Conservation (phyloP, 2,888 invertebrate species). For the Asteroscopus sphinx region DNA sequence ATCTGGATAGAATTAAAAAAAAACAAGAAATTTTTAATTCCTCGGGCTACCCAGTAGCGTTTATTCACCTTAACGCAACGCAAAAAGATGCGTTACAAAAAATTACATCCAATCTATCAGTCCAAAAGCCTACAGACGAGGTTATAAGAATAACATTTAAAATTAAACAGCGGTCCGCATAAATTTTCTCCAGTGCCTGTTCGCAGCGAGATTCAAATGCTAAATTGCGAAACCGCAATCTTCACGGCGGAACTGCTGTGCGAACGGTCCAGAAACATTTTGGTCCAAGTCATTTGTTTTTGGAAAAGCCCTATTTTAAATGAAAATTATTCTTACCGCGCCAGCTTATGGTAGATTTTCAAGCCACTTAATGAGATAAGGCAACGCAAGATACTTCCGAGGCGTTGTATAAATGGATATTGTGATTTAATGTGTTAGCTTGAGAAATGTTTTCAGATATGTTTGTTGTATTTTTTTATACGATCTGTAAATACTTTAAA, state of each 20-base stretch:
- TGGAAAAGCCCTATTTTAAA: constrained; percentile 45
- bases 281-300: constrained; percentile 52
- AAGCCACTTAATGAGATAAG: constrained; percentile 46
- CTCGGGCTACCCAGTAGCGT: no score
- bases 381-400: constrained; percentile 25
- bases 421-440: constrained; percentile 17
- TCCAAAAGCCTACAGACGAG: neutral
- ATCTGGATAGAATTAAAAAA: no score
- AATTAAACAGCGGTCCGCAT: constrained; percentile 23
- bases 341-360: constrained; percentile 42
- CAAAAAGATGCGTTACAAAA: no score
- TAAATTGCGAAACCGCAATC: constrained; percentile 55
- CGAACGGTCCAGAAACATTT: constrained; percentile 44
- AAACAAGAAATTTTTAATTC: no score
- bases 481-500: neutral
- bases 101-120: no score
- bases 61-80: no score
- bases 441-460: constrained; percentile 10
- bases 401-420: constrained; percentile 32
- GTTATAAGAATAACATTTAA: constrained; percentile 7
- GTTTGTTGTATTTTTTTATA: constrained; percentile 2
- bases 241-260: constrained; percentile 39
- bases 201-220: constrained; percentile 47
- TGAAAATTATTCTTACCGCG: constrained; percentile 45
- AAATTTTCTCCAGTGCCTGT: constrained; percentile 23